phyloP scores from a whole-genome alignment of 30 jellyfish, hydroid and myxozoan species.

The Pelagia noctiluca region DNA sequence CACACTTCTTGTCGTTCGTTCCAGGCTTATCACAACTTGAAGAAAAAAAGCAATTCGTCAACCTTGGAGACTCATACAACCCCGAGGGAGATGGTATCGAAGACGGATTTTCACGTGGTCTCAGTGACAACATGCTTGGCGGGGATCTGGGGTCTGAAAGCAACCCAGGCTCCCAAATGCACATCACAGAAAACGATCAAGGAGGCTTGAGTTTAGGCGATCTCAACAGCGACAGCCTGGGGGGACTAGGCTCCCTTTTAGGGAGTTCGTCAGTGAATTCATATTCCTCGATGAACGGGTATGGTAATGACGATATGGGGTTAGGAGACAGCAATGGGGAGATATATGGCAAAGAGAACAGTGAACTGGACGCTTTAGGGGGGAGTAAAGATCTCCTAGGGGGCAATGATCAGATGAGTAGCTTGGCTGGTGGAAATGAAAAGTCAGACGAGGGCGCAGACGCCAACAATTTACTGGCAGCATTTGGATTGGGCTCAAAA shows the following conservation, averaged over 20 bases:
- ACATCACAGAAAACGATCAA: conserved; percentile 77
- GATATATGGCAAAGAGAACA: not conserved
- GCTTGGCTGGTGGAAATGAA: conserved; percentile 29
- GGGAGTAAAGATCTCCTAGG: conserved; percentile 44
- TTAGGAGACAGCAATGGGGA: not conserved
- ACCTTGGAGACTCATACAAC: conserved; percentile 66
- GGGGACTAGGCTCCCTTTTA: conserved; percentile 67
- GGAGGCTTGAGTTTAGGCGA: conserved; percentile 85
- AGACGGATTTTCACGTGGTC: conserved; percentile 80
- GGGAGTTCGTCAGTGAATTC: conserved; percentile 63
- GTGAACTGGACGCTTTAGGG: conserved; percentile 29
- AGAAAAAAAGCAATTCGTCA: conserved; percentile 81
- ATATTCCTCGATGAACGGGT: conserved; percentile 33
- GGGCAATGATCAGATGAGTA: conserved; percentile 45
- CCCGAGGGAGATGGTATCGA: conserved; percentile 52
- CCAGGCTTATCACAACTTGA: conserved; percentile 43
- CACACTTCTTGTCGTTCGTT: not conserved
- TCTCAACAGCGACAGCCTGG: conserved; percentile 36
- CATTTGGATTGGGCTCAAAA: conserved; percentile 59
- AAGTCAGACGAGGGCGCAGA: conserved; percentile 45
- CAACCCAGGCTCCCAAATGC: conserved; percentile 68
- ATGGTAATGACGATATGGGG: conserved; percentile 57
- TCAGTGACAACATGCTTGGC: conserved; percentile 66
- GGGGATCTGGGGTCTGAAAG: conserved; percentile 79
- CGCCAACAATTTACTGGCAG: conserved; percentile 49